Conservation (phyloP, 2,888 invertebrate species). For the Drepana falcataria region DNA sequence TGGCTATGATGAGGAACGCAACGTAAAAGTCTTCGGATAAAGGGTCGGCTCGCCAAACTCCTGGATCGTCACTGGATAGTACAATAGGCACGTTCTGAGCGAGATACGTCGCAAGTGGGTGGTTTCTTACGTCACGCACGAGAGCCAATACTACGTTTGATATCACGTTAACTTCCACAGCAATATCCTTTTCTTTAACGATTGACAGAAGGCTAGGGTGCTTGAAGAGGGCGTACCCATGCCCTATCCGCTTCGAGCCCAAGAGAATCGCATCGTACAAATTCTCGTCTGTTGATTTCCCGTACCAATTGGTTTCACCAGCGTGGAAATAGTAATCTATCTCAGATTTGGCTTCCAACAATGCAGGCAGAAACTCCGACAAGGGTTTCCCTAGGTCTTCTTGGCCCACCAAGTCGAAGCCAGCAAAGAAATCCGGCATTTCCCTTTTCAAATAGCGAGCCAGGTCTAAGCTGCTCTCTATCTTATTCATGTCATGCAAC, state of each 20-base stretch:
- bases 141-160: constrained; percentile 87
- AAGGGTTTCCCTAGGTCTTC: constrained; percentile 85
- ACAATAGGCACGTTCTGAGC: constrained; percentile 85
- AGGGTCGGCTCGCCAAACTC: constrained; percentile 86
- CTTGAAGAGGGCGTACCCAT: constrained; percentile 85
- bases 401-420: constrained; percentile 90
- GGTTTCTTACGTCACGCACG: constrained; percentile 85
- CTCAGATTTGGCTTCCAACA: constrained; percentile 68
- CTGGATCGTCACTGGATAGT: constrained; percentile 88
- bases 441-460: constrained; percentile 54
- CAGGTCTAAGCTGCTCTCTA: constrained; percentile 56
- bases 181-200: constrained; percentile 79
- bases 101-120: constrained; percentile 83
- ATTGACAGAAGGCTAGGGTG: constrained; percentile 82
- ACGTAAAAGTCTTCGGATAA: constrained; percentile 89
- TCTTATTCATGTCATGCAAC: constrained; percentile 36
- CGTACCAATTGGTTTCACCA: constrained; percentile 89
- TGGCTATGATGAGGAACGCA: constrained; percentile 86
- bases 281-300: constrained; percentile 82
- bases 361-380: constrained; percentile 74
- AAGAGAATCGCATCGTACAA: constrained; percentile 86
- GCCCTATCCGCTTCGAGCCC: constrained; percentile 87
- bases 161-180: constrained; percentile 88
- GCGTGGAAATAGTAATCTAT: constrained; percentile 87
- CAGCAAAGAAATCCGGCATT: constrained; percentile 84